phyloP scores from a whole-genome alignment of 2,113 vertebrate genomes.

The Aptenodytes forsteri region DNA sequence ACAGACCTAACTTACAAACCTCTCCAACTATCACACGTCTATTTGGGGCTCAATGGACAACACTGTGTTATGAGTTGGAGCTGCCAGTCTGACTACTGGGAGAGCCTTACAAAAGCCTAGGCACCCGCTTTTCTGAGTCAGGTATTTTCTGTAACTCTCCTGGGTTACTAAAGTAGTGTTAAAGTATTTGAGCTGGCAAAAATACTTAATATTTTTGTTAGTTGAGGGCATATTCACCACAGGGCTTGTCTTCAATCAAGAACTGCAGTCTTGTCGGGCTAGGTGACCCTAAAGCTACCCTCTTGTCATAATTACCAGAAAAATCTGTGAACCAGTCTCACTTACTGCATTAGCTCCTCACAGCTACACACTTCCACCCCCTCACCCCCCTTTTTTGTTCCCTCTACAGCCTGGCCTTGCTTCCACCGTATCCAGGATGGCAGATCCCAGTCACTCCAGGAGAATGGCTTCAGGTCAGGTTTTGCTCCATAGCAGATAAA shows the following conservation, averaged over 20 bases:
- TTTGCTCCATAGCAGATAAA: background rate
- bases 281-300: background rate
- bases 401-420: background rate
- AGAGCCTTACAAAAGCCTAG: background rate
- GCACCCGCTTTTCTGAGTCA: background rate
- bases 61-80: accelerated
- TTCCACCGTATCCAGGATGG: background rate
- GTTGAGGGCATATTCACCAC: background rate
- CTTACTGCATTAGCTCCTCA: background rate
- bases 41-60: background rate
- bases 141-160: background rate
- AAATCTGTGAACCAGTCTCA: background rate
- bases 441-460: background rate
- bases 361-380: background rate
- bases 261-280: background rate
- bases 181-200: background rate
- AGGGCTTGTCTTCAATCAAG: background rate
- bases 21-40: background rate
- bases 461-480: background rate
- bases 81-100: background rate
- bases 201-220: background rate
- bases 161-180: background rate
- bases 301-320: background rate
- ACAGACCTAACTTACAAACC: background rate
- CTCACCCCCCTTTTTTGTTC: background rate